A percentile compares a stretch with the other conserved stretches of the same genome.
Evolutionary conservation across 2,888 invertebrate species (phyloP).

Genomic region (Amiota mariae): DNA sequence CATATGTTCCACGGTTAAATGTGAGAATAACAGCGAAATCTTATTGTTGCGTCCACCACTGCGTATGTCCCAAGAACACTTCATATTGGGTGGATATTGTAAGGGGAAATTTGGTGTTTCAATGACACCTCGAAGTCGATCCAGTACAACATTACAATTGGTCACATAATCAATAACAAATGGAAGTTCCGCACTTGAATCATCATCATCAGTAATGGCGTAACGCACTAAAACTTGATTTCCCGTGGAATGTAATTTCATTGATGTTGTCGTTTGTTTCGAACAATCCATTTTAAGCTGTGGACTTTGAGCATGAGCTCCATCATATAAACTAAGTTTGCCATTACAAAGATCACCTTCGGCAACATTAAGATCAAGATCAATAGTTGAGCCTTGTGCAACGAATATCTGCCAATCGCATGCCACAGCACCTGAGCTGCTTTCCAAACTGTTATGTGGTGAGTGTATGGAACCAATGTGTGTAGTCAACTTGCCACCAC

Average conservation of each 20-base stretch:
- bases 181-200: constrained; percentile 32
- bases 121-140: constrained; percentile 79
- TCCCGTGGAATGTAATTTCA: constrained; percentile 50
- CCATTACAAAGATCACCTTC: constrained; percentile 75
- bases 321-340: constrained; percentile 73
- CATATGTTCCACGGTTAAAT: constrained; percentile 79
- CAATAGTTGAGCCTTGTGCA: constrained; percentile 81
- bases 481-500: constrained; percentile 85
- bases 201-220: constrained; percentile 39
- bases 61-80: constrained; percentile 85
- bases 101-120: constrained; percentile 91
- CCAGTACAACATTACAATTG: constrained; percentile 57
- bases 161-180: constrained; percentile 64
- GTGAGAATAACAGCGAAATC: constrained; percentile 87
- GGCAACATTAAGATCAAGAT: constrained; percentile 79
- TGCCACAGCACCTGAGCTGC: constrained; percentile 80
- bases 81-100: constrained; percentile 77
- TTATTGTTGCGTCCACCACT: constrained; percentile 85
- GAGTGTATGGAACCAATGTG: constrained; percentile 85
- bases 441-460: constrained; percentile 85
- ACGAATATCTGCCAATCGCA: constrained; percentile 88
- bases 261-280: neutral
- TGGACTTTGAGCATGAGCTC: constrained; percentile 49
- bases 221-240: constrained; percentile 66
- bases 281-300: constrained; percentile 56